phyloP scores from a whole-genome alignment of 2,113 vertebrate species.

The Grammomys dolichurus region DNA sequence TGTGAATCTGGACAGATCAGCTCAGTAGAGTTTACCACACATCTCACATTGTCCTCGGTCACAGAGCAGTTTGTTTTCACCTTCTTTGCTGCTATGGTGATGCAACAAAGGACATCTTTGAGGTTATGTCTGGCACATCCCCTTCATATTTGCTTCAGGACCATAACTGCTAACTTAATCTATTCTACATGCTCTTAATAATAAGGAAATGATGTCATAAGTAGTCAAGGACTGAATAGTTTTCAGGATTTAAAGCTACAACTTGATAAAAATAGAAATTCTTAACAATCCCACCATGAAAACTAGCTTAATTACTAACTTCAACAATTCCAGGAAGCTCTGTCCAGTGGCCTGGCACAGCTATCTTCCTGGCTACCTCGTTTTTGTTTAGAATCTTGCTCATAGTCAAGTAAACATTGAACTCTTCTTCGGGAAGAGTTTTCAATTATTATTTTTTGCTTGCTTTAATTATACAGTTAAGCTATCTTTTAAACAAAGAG shows the following conservation, averaged over 20 bases:
- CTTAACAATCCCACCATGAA: conserved; percentile 62
- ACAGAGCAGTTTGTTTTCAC: conserved; percentile 2
- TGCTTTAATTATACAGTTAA: conserved; percentile 44
- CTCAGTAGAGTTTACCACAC: neutral
- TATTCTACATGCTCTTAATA: conserved; percentile 63
- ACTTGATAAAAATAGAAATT: conserved; percentile 79
- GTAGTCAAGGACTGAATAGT: conserved; percentile 53
- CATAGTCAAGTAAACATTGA: conserved; percentile 58
- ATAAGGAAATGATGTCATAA: conserved; percentile 70
- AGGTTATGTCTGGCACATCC: neutral
- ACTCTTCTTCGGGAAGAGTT: conserved; percentile 49
- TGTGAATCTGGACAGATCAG: neutral
- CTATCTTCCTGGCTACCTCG: conserved; percentile 71
- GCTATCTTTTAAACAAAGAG: neutral
- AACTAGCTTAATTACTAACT: conserved; percentile 73
- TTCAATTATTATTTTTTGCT: conserved; percentile 56
- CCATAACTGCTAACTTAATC: conserved; percentile 68
- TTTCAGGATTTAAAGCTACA: conserved; percentile 68
- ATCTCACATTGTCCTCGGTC: neutral
- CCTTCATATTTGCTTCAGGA: conserved; percentile 53
- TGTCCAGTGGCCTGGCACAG: conserved; percentile 55
- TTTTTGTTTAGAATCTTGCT: conserved; percentile 48
- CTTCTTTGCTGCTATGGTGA: conserved; percentile 40
- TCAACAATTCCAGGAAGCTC: conserved; percentile 78
- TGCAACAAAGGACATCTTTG: neutral